Percentiles rank a stretch among this genome's conserved stretches.
Conservation (phyloP, 1,140 invertebrate genomes). For the Chymomyza costata region DNA sequence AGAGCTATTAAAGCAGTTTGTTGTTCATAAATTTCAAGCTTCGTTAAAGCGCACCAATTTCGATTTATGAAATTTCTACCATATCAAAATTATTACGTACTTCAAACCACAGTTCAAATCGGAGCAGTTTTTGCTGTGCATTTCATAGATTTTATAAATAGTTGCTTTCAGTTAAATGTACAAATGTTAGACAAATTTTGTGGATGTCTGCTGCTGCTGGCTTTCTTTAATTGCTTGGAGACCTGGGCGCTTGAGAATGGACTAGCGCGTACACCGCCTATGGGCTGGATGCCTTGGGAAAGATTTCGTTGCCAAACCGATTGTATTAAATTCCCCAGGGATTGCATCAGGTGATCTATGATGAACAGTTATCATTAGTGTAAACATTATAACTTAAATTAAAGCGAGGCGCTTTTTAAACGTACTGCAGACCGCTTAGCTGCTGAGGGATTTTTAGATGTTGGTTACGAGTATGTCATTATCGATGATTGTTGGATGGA, state of each 20-base stretch:
- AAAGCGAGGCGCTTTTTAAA: slow-evolving; percentile 91
- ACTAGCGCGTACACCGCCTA: slow-evolving; percentile 86
- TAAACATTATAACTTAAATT: background rate
- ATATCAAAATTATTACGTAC: too few relatives aligned
- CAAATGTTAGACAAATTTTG: slow-evolving; percentile 3
- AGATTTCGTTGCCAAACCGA: slow-evolving; percentile 93
- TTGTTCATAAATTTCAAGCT: too few relatives aligned
- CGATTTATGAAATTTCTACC: too few relatives aligned
- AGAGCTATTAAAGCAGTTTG: too few relatives aligned
- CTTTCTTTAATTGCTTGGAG: background rate
- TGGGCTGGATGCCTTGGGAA: slow-evolving; percentile 94
- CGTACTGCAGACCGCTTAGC: slow-evolving; percentile 93
- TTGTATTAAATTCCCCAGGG: slow-evolving; percentile 91
- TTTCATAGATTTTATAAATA: too few relatives aligned
- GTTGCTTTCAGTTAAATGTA: too few relatives aligned
- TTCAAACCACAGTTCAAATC: too few relatives aligned
- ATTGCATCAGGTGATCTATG: slow-evolving; percentile 88
- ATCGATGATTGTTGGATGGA: slow-evolving; percentile 98
- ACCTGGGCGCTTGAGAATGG: slow-evolving; percentile 84
- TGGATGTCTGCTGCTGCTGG: background rate
- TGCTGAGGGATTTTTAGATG: slow-evolving; percentile 89
- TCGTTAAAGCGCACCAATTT: too few relatives aligned
- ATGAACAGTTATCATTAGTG: slow-evolving; percentile 1
- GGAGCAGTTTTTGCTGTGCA: too few relatives aligned
- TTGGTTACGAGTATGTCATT: slow-evolving; percentile 94